Evolutionary conservation across 2,113 vertebrate genomes (phyloP), one percentile per base, ranked within the genome.

Genomic region (Sakesphorus luctuosus): DNA sequence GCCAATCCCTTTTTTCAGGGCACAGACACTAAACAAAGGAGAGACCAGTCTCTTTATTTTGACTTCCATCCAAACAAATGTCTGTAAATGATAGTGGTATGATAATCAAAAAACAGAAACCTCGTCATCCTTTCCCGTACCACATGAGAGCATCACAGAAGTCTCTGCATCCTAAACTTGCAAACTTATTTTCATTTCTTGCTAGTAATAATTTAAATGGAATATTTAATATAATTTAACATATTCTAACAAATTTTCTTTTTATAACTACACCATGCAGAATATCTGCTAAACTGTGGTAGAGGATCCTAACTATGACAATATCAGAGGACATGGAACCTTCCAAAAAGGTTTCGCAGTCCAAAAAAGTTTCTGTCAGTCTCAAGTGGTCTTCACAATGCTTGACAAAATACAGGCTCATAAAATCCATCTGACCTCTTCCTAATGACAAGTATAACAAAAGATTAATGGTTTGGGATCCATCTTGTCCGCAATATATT

Each of bases 371-470:
- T 83, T 76, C 79, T 90, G 71, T 44, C 46, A 68, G 17, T 90
- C 87, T 90, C 85, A 46, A 90, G 21, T 43, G 31, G 44, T 84
- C 49, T 80, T 86, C 68, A 96, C 83, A 92, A 92, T 79, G 82
- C 49, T 89, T 90, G 83, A 72, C 86, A 86, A 74, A 83, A 84
- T 14, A 84, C 15, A 33, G 46, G 24, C 79, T 92, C 1, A 0
- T 80, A 96, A 96, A 94, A 96, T 73, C 67, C 44, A 62, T 83
- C 69, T 77, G 75, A 83, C 53, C 68, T 94, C 91, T 85, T 85
- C 71, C 44, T 67, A 73, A 49, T 52, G 89, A 83, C 72, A 90
- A 73, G 53, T 33, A 36, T 62, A 73, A 58, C 2, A 1, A 82
- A 93, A 90, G 71, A 92, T 26, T 2, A 72, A 66, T 80, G 35